These are phyloP conservation scores for Piezodorus guildinii DNA, from an alignment of 1,140 invertebrate genomes.

Conservation along the genomic window DNA sequence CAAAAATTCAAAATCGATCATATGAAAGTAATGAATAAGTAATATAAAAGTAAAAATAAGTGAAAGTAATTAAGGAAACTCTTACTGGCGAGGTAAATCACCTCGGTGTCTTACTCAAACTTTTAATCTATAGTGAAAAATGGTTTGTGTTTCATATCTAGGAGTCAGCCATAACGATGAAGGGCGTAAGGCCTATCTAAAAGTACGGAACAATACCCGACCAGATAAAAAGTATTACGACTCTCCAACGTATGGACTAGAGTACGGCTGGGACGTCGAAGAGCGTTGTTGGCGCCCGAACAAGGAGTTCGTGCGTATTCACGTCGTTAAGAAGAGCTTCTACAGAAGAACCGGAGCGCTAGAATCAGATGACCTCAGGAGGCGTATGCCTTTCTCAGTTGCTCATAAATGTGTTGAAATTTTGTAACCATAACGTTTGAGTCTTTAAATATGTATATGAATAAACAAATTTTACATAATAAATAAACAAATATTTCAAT, in stretches of 20 bases:
- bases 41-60: too few relatives aligned
- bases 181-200: slow-evolving; percentile 7
- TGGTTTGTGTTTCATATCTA: too few relatives aligned
- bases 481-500: too few relatives aligned
- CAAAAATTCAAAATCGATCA: too few relatives aligned
- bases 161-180: slow-evolving; percentile 17
- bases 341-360: slow-evolving; percentile 13
- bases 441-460: too few relatives aligned
- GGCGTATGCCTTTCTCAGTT: neutral
- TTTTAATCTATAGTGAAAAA: too few relatives aligned
- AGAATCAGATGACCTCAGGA: neutral
- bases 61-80: too few relatives aligned
- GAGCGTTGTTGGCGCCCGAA: neutral
- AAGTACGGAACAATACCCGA: neutral
- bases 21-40: too few relatives aligned
- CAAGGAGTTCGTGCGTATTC: neutral
- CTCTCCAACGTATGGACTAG: neutral
- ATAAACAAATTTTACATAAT: too few relatives aligned
- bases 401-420: neutral
- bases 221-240: slow-evolving; percentile 5
- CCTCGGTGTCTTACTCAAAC: too few relatives aligned
- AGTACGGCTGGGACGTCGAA: slow-evolving; percentile 14
- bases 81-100: too few relatives aligned
- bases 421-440: neutral
- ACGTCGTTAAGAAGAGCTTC: slow-evolving; percentile 11